A percentile compares a stretch with the other conserved stretches of the same genome.
Evolutionary conservation across 53 echinoderm and acorn worm genomes (phyloP).

Genomic region (Crossaster papposus): DNA sequence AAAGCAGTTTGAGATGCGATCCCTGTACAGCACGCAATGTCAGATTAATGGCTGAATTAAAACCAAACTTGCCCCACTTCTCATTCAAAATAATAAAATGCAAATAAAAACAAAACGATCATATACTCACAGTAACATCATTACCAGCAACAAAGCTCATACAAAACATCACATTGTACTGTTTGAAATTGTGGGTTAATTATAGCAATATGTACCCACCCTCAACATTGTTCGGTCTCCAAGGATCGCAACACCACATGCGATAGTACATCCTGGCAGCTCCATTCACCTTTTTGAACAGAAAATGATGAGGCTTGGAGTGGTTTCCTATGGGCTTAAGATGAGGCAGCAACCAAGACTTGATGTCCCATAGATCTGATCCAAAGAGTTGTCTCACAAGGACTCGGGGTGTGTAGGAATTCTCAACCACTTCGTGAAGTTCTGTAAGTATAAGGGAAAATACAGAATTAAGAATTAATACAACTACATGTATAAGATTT

Average conservation of each 20-base stretch:
- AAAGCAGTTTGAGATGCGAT: no score
- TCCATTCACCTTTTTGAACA: constrained; percentile 14
- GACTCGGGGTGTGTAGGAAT: background rate
- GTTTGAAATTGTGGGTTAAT: no score
- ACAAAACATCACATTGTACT: no score
- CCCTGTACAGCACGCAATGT: no score
- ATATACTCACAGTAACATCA: no score
- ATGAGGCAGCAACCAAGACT: constrained; percentile 34
- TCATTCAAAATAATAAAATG: no score
- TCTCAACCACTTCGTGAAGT: background rate
- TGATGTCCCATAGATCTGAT: constrained; percentile 38
- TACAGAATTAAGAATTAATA: background rate
- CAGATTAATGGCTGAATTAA: no score
- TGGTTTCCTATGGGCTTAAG: constrained; percentile 26
- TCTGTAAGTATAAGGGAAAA: background rate
- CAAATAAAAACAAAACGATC: no score
- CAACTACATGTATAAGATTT: background rate
- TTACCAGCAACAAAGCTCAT: no score
- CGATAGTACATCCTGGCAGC: background rate
- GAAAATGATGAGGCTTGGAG: constrained; percentile 52
- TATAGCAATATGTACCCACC: no score
- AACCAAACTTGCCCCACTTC: no score
- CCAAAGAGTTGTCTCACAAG: background rate
- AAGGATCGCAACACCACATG: constrained; percentile 22
- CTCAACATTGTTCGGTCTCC: constrained; percentile 23